A percentile compares a stretch with the other conserved stretches of the same genome.
These are phyloP conservation scores for Gambusia affinis DNA, from an alignment of 2,113 vertebrate genomes.

Conservation along the genomic window DNA sequence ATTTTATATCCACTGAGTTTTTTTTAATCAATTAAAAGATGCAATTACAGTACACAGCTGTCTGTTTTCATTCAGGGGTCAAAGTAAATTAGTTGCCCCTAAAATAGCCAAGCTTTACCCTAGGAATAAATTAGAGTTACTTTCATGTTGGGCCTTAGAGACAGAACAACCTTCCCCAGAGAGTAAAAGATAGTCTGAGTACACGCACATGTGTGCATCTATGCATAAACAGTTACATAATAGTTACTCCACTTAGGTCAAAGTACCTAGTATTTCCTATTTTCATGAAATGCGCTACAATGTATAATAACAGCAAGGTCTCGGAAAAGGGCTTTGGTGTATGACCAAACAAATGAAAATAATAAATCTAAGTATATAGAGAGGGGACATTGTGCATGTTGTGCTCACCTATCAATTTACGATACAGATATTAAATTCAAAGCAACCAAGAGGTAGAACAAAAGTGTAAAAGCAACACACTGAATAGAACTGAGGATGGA, in stretches of 20 bases:
- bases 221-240: slow-evolving; percentile 24
- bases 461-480: background rate
- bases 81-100: too few species aligned
- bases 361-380: background rate
- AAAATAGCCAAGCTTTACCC: too few species aligned
- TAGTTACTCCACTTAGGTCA: slow-evolving; percentile 7
- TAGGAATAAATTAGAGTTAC: background rate
- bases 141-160: slow-evolving; percentile 30
- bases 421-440: background rate
- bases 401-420: background rate
- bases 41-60: too few species aligned
- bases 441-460: background rate
- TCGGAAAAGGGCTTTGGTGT: background rate
- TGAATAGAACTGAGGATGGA: background rate
- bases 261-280: slow-evolving; percentile 17
- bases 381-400: background rate
- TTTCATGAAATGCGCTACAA: slow-evolving; percentile 10
- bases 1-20: too few species aligned
- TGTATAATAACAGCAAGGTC: too few species aligned
- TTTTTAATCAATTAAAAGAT: too few species aligned
- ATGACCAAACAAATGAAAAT: background rate
- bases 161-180: slow-evolving; percentile 35
- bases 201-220: slow-evolving; percentile 35
- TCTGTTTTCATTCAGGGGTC: too few species aligned
- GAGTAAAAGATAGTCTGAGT: slow-evolving; percentile 41